These are phyloP conservation scores for Poeciliopsis turneri DNA, from an alignment of 2,797 vertebrate genomes.

Conservation along the genomic window DNA sequence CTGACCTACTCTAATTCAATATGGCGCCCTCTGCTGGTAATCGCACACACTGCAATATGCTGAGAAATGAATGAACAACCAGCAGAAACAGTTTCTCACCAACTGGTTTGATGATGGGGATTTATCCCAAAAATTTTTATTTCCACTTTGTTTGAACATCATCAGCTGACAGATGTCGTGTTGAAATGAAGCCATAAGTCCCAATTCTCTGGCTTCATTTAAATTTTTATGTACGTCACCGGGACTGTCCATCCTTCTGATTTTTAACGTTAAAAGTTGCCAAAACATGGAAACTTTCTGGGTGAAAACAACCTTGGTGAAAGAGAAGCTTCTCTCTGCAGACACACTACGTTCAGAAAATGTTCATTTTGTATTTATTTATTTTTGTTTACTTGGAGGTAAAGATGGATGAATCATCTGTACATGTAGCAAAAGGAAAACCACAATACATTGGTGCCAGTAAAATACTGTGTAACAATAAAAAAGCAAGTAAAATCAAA, in stretches of 20 bases:
- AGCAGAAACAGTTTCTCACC: slow-evolving; percentile 20
- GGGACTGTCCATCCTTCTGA: slow-evolving; percentile 37
- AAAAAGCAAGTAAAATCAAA: slow-evolving; percentile 59
- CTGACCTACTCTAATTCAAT: slow-evolving; percentile 52
- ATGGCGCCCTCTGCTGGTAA: slow-evolving; percentile 55
- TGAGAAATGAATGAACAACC: background rate
- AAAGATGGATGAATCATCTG: slow-evolving; percentile 75
- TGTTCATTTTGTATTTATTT: slow-evolving; percentile 78
- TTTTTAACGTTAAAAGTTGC: slow-evolving; percentile 80
- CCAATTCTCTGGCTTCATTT: slow-evolving; percentile 20
- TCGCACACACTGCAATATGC: slow-evolving; percentile 32
- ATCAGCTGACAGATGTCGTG: slow-evolving; percentile 14
- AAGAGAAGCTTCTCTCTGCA: slow-evolving; percentile 49
- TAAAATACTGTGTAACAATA: slow-evolving; percentile 82
- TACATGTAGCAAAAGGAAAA: slow-evolving; percentile 84
- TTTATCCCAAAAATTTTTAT: slow-evolving; percentile 30
- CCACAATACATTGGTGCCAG: slow-evolving; percentile 75
- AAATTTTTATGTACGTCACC: slow-evolving; percentile 26
- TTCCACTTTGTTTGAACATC: background rate
- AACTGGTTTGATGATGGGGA: slow-evolving; percentile 22
- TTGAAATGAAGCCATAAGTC: slow-evolving; percentile 22
- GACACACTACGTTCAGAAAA: slow-evolving; percentile 58
- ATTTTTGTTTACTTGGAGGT: slow-evolving; percentile 78
- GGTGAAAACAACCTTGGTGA: slow-evolving; percentile 39
- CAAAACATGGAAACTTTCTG: slow-evolving; percentile 59